Percentiles rank a stretch among this genome's conserved stretches.
These are phyloP conservation scores for Trichogramma pretiosum DNA, from an alignment of 1,140 invertebrate species.

Conservation along the genomic window DNA sequence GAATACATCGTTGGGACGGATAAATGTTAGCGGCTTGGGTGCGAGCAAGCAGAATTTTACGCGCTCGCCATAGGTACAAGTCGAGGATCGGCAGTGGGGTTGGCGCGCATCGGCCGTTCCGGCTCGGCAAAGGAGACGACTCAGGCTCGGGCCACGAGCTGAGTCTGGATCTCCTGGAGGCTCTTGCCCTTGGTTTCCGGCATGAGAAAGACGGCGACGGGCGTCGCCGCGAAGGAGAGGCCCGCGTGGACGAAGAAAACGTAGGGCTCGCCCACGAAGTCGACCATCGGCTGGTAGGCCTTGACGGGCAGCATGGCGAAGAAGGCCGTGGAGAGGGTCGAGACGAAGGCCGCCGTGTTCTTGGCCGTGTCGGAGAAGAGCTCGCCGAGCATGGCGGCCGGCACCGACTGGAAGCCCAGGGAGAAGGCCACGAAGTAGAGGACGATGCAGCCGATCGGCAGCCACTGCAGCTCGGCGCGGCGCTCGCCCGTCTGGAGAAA, in stretches of 20 bases:
- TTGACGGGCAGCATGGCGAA: slow-evolving; percentile 67
- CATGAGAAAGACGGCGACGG: slow-evolving; percentile 16
- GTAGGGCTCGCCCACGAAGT: slow-evolving; percentile 54
- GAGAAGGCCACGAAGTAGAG: slow-evolving; percentile 39
- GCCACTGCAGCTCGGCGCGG: not conserved
- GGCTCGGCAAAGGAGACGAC: not conserved
- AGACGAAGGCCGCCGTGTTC: slow-evolving; percentile 59
- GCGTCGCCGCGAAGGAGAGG: slow-evolving; percentile 4
- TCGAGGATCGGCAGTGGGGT: too few species aligned
- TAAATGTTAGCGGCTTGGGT: too few species aligned
- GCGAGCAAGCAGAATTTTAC: too few species aligned
- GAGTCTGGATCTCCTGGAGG: slow-evolving; percentile 27
- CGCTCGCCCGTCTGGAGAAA: slow-evolving; percentile 44
- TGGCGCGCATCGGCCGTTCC: not conserved
- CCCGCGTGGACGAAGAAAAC: slow-evolving; percentile 64
- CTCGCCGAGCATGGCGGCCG: slow-evolving; percentile 64
- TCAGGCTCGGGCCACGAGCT: not conserved
- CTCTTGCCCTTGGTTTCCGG: slow-evolving; percentile 30
- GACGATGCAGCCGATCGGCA: slow-evolving; percentile 12
- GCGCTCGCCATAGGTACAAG: too few species aligned
- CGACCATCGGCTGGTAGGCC: slow-evolving; percentile 58
- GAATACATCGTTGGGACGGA: too few species aligned
- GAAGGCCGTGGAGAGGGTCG: slow-evolving; percentile 60
- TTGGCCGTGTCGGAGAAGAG: slow-evolving; percentile 64
- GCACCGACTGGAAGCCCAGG: slow-evolving; percentile 62